phyloP scores from a whole-genome alignment of 37 sponge, comb jelly and placozoan species.

The Beroe ovata region DNA sequence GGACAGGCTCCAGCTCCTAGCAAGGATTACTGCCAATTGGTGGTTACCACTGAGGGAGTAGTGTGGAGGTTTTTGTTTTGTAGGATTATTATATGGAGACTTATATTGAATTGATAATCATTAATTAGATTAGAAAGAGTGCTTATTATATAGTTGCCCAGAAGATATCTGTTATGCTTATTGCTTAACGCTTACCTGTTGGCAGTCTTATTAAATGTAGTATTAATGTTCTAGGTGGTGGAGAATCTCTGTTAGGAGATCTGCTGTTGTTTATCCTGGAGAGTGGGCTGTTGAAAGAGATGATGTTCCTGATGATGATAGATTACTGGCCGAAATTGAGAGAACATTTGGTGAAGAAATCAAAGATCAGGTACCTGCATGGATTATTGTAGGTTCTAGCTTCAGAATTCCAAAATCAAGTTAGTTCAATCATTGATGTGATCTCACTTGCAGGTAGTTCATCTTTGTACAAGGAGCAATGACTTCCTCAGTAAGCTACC shows the following conservation, averaged over 20 bases:
- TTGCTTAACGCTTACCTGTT: too few species aligned
- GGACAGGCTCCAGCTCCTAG: constrained; percentile 85
- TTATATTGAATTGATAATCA: too few species aligned
- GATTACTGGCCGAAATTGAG: constrained; percentile 36
- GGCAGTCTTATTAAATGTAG: too few species aligned
- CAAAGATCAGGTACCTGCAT: constrained; percentile 33
- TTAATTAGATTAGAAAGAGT: too few species aligned
- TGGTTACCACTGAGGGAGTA: constrained; percentile 87
- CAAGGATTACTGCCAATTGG: constrained; percentile 84
- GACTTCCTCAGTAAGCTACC: constrained; percentile 60
- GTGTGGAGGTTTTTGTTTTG: constrained; percentile 75
- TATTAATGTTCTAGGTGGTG: constrained; percentile 61
- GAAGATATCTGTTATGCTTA: too few species aligned
- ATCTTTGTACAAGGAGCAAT: constrained; percentile 36
- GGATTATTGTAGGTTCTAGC: too few species aligned
- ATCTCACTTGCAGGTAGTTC: constrained; percentile 34
- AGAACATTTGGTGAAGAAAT: constrained; percentile 27
- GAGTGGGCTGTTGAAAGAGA: constrained; percentile 54
- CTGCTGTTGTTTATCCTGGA: constrained; percentile 60
- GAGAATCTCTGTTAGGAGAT: constrained; percentile 28
- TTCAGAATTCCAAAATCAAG: too few species aligned
- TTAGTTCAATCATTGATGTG: too few species aligned
- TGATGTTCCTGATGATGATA: constrained; percentile 28
- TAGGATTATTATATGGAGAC: too few species aligned
- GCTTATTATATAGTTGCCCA: too few species aligned